Percentiles rank a stretch among this genome's conserved stretches.
phyloP scores from a whole-genome alignment of 2,888 invertebrate genomes.

The Actias luna region DNA sequence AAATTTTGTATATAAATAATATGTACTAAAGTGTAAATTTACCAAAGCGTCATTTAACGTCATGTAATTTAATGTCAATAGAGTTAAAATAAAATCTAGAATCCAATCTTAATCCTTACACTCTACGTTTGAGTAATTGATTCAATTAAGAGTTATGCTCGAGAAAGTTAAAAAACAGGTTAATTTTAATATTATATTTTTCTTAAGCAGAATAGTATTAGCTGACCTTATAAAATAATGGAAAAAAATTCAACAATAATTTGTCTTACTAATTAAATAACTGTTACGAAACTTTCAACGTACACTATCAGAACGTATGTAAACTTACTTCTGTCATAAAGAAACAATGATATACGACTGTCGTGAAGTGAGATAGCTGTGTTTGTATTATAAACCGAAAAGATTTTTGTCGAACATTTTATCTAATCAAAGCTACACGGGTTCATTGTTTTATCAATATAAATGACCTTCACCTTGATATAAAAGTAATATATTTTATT shows the following conservation, averaged over 20 bases:
- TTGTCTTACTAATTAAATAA: not conserved
- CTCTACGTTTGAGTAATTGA: too few species aligned
- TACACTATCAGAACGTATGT: not conserved
- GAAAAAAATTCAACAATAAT: too few species aligned
- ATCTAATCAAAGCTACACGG: slow-evolving; percentile 19
- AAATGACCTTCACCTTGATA: slow-evolving; percentile 28
- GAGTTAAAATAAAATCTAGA: not conserved
- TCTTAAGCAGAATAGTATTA: too few species aligned
- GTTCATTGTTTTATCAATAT: slow-evolving; percentile 33
- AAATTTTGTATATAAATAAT: too few species aligned
- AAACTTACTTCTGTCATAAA: not conserved
- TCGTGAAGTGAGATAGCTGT: not conserved
- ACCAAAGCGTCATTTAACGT: too few species aligned
- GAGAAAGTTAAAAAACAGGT: too few species aligned
- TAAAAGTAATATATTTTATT: not conserved
- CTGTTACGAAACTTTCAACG: slow-evolving; percentile 6
- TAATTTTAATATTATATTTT: too few species aligned
- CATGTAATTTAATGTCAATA: too few species aligned
- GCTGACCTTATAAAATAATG: too few species aligned
- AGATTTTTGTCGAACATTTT: slow-evolving; percentile 5
- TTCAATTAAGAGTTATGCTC: too few species aligned
- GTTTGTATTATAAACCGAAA: slow-evolving; percentile 7
- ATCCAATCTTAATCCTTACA: too few species aligned
- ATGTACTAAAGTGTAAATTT: too few species aligned
- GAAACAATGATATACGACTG: slow-evolving; percentile 2